Conservation (phyloP, 1,140 invertebrate species). For the Helicoverpa armigera region DNA sequence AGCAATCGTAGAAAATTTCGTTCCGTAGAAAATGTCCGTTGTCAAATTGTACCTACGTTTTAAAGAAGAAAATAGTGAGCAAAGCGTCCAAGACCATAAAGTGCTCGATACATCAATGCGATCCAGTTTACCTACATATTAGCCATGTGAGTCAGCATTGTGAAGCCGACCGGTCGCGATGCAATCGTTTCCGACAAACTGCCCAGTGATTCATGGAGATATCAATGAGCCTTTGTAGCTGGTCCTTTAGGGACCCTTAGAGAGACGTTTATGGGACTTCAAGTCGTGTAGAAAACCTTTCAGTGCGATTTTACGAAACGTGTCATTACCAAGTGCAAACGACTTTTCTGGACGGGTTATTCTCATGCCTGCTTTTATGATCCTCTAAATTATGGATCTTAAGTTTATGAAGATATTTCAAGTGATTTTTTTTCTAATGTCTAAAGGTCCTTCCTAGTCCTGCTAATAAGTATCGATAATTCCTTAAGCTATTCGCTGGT, state of each 20-base stretch:
- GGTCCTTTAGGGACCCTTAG: neutral
- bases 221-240: conserved; percentile 20
- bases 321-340: neutral
- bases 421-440: no score
- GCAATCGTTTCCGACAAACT: conserved; percentile 35
- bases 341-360: no score
- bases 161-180: conserved; percentile 28
- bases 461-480: conserved; percentile 12
- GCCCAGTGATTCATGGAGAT: conserved; percentile 34
- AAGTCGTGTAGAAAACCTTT: no score
- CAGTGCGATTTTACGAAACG: no score
- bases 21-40: no score
- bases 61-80: no score
- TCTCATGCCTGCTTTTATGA: no score
- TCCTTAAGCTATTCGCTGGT: neutral
- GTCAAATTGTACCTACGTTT: no score
- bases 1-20: no score
- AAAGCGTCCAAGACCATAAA: no score
- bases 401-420: no score
- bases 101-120: neutral
- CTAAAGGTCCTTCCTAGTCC: neutral
- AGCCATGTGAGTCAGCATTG: conserved; percentile 31
- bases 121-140: conserved; percentile 33
- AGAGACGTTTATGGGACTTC: neutral
- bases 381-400: no score